These are phyloP conservation scores for Oxyruncus cristatus DNA, from an alignment of 2,113 vertebrate species.

Conservation along the genomic window DNA sequence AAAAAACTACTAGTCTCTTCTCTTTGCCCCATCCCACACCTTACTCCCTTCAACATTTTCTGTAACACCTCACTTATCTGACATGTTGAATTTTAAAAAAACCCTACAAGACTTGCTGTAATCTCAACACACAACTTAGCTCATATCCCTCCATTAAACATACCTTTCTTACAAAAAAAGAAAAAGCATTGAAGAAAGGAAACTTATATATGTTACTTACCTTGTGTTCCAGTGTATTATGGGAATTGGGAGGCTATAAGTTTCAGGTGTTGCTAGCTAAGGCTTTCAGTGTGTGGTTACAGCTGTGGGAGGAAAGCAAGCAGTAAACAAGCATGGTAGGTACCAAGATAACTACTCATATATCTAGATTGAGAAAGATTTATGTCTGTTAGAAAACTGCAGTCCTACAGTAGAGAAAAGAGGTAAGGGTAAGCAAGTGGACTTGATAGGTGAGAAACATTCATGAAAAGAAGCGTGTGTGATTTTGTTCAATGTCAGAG, in stretches of 20 bases:
- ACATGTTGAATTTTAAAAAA: not conserved
- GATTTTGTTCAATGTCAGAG: not conserved
- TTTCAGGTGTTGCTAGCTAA: not conserved
- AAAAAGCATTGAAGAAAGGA: not conserved
- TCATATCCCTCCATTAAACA: not conserved
- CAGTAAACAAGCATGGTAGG: not conserved
- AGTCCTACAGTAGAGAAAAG: not conserved
- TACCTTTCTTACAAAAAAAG: not conserved
- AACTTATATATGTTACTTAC: not conserved
- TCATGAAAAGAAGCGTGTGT: not conserved
- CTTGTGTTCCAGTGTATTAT: not conserved
- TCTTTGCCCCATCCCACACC: not conserved
- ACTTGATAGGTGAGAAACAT: not conserved
- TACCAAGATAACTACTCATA: not conserved
- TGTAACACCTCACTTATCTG: not conserved
- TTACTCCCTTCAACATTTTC: not conserved
- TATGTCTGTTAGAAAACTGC: not conserved
- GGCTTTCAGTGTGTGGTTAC: not conserved
- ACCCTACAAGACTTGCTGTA: fast-evolving
- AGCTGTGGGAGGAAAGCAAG: not conserved
- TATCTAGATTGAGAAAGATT: not conserved
- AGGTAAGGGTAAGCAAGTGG: not conserved
- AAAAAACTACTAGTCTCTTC: not conserved
- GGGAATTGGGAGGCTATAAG: not conserved
- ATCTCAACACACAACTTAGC: not conserved